Evolutionary conservation across 1,140 invertebrate genomes (phyloP), one percentile per base, ranked within the genome.

Genomic region (Ptiloglossa arizonensis): DNA sequence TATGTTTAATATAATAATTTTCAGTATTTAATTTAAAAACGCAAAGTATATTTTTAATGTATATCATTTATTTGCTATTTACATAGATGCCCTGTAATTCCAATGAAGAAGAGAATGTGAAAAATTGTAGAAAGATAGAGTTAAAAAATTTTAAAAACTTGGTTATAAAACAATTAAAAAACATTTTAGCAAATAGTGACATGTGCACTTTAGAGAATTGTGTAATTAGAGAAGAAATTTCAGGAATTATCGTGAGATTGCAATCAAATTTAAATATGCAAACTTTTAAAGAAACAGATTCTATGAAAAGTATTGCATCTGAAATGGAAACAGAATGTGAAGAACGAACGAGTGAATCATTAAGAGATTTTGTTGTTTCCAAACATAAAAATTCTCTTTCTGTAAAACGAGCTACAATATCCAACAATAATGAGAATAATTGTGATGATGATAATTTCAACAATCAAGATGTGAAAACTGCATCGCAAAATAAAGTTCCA

Each of bases 351-450:
- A 88, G 72, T 63, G 88, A 90, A 68, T 90, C 89, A 3, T 81
- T 87, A 5, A 64, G 90, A 24, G 89, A 91, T 64, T 83, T 91
- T 17, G 88, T 91, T 1, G 75, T 87, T 24, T 24, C 69, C 0
- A 90, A 87, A 74, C 86, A 82, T 68, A 50, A 87, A 5, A 89
- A 89, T 66, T 63, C 81, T 22, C 27, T 57, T 56, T 56, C 48
- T 19, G 4, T 17, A 8, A 84, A 85, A 50, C 56, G 64, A 17
- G 75, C 69, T 44, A 63, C 71, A n/a, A 71, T 80, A 9, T 82
- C 69, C 1, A 82, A 66, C 17, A 88, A 71, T 48, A 87, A 89
- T 44, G 87, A 88, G 27, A 79, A 79, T 38, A 83, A 82, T 52
- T 71, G 77, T 22, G 76, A 85, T 79, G 83, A 88, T 41, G 81